Percentiles rank a stretch among this genome's conserved stretches.
Conservation (phyloP, 1,140 invertebrate species). For the Pararge aegeria region DNA sequence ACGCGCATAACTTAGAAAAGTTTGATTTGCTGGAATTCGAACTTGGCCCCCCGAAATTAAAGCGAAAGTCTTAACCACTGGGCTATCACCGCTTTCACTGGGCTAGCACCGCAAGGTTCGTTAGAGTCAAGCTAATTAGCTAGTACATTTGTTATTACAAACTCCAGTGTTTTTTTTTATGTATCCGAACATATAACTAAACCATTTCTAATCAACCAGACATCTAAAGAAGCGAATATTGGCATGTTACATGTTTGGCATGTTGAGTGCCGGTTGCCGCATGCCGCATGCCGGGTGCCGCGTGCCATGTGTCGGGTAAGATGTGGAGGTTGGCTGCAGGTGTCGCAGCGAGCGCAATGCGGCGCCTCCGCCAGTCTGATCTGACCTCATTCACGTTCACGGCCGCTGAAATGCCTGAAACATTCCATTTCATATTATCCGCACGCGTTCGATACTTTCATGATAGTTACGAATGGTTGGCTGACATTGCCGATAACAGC, state of each 20-base stretch:
- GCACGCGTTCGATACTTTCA: neutral
- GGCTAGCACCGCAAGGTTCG: too few relatives aligned
- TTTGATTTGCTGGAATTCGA: too few relatives aligned
- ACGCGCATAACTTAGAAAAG: too few relatives aligned
- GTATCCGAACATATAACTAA: too few relatives aligned
- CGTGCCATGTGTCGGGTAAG: neutral
- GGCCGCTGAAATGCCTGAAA: constrained; percentile 34
- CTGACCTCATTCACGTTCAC: constrained; percentile 60
- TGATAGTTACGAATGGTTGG: neutral
- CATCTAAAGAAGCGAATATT: too few relatives aligned
- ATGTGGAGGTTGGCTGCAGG: constrained; percentile 37
- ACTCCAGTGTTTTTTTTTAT: too few relatives aligned
- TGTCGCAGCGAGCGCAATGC: constrained; percentile 70
- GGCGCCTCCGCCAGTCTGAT: constrained; percentile 52
- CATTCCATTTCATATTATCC: constrained; percentile 16
- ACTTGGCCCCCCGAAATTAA: too few relatives aligned
- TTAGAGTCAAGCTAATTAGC: too few relatives aligned
- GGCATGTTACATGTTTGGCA: neutral
- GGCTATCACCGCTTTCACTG: too few relatives aligned
- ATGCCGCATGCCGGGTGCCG: neutral
- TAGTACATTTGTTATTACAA: too few relatives aligned
- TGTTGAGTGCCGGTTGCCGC: neutral
- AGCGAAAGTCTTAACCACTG: too few relatives aligned
- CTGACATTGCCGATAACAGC: neutral
- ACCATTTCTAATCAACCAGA: too few relatives aligned